Conservation (phyloP, 2,797 vertebrate genomes). For the Hemibagrus guttatus region DNA sequence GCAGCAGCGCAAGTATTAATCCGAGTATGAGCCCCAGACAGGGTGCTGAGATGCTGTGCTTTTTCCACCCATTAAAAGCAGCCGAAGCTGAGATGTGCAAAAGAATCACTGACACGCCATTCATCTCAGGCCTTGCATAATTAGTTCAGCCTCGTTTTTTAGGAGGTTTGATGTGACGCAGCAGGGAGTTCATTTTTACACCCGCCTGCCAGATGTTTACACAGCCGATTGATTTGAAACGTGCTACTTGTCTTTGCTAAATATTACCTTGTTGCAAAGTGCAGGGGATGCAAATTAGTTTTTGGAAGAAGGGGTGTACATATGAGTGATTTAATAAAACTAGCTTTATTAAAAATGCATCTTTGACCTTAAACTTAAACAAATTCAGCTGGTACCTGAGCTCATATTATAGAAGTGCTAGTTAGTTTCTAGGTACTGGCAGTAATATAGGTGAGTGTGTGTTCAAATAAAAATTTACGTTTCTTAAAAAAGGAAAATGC, state of each 20-base stretch:
- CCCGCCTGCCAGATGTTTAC: slow-evolving; percentile 38
- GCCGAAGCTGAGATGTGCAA: slow-evolving; percentile 18
- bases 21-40: neutral
- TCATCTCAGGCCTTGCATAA: slow-evolving; percentile 43
- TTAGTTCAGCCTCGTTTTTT: slow-evolving; percentile 44
- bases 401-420: neutral
- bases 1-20: neutral
- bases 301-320: neutral
- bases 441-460: neutral
- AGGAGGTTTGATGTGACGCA: slow-evolving; percentile 33
- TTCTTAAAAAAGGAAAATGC: neutral
- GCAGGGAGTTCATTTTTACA: slow-evolving; percentile 46
- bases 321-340: neutral
- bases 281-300: neutral
- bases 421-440: neutral
- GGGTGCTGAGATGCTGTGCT: neutral
- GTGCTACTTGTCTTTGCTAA: slow-evolving; percentile 23
- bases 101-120: slow-evolving; percentile 32
- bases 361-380: slow-evolving; percentile 2
- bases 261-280: slow-evolving; percentile 4
- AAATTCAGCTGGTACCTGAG: neutral
- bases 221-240: slow-evolving; percentile 32
- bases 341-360: neutral
- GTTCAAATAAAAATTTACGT: neutral
- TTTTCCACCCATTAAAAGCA: slow-evolving; percentile 15